phyloP scores from a whole-genome alignment of 2,888 invertebrate species.

The Nasonovia ribisnigri region DNA sequence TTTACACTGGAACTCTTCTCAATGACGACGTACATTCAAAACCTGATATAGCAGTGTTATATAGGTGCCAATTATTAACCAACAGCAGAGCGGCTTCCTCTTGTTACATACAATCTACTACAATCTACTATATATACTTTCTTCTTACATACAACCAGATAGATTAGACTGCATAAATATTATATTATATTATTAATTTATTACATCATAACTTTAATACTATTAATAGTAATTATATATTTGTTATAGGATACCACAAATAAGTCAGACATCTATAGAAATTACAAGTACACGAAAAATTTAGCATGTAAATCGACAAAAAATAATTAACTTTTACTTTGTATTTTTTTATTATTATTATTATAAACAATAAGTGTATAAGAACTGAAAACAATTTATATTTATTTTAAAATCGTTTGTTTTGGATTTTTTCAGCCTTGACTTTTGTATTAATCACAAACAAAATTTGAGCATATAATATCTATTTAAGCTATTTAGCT shows the following conservation, averaged over 20 bases:
- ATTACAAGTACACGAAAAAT: not conserved
- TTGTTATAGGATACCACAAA: conserved; percentile 36
- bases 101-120: no score
- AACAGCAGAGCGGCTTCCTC: no score
- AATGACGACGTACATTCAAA: no score
- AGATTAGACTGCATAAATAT: not conserved
- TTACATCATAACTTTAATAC: not conserved
- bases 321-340: not conserved
- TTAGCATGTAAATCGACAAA: conserved; percentile 17
- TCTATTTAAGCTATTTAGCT: not conserved
- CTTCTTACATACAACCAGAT: not conserved
- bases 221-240: not conserved
- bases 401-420: not conserved
- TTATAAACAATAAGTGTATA: not conserved
- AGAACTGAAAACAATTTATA: not conserved
- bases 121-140: no score
- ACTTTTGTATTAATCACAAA: not conserved
- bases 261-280: not conserved
- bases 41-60: no score
- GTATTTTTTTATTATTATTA: not conserved
- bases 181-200: not conserved
- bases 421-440: not conserved
- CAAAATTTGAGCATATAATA: conserved; percentile 4
- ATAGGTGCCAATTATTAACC: no score
- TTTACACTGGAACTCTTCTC: no score